phyloP scores from a whole-genome alignment of 2,888 invertebrate genomes.

The Caenorhabditis afra region DNA sequence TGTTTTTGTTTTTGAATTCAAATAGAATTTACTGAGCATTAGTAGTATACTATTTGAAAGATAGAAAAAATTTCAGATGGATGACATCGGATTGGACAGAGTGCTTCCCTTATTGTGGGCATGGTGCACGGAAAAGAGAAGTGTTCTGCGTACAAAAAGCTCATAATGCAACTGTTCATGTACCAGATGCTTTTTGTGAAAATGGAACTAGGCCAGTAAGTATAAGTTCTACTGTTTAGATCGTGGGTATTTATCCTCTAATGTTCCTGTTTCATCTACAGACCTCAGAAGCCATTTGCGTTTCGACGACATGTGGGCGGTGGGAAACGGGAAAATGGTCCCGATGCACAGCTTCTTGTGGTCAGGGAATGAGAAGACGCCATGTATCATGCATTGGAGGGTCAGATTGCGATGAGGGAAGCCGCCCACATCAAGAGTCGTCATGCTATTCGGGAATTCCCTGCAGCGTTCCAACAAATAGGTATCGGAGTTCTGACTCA shows the following conservation, averaged over 20 bases:
- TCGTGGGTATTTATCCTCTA: too few species aligned
- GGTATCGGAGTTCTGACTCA: too few species aligned
- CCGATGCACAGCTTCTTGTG: slow-evolving; percentile 69
- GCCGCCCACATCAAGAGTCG: slow-evolving; percentile 56
- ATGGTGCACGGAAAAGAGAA: slow-evolving; percentile 89
- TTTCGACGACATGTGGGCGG: slow-evolving; percentile 62
- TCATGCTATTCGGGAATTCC: slow-evolving; percentile 68
- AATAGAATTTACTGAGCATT: not conserved
- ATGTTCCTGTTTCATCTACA: too few species aligned
- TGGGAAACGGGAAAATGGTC: slow-evolving; percentile 71
- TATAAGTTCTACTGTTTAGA: too few species aligned
- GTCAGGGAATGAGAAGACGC: slow-evolving; percentile 66
- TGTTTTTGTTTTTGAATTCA: not conserved
- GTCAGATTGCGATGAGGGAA: slow-evolving; percentile 59
- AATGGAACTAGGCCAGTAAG: slow-evolving; percentile 64
- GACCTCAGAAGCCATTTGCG: slow-evolving; percentile 48
- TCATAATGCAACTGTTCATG: slow-evolving; percentile 63
- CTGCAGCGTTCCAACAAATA: slow-evolving; percentile 54
- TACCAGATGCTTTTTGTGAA: slow-evolving; percentile 63
- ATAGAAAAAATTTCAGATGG: slow-evolving; percentile 88
- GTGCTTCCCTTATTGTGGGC: slow-evolving; percentile 93
- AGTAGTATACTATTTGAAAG: too few species aligned
- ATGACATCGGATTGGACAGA: slow-evolving; percentile 93
- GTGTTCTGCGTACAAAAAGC: slow-evolving; percentile 86
- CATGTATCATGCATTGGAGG: slow-evolving; percentile 68